Percentiles rank a stretch among this genome's conserved stretches.
Evolutionary conservation across 2,113 vertebrate genomes (phyloP).

Genomic region (Paracanthobrama guichenoti): DNA sequence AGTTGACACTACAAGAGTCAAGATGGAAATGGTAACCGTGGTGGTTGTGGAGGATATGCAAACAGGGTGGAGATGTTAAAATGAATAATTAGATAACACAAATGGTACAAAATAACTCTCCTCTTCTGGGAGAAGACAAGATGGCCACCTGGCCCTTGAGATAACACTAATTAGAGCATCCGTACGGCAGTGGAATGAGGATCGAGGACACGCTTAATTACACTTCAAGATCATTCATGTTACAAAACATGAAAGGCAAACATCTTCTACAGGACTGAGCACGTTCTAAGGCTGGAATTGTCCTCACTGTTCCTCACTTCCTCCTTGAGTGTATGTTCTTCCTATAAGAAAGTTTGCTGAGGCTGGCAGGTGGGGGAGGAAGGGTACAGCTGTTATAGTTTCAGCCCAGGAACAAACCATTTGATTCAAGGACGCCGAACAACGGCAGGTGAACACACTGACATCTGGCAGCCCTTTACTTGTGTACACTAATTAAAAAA

Average conservation of each 20-base stretch:
- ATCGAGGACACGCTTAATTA: conserved; percentile 47
- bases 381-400: conserved; percentile 32
- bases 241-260: conserved; percentile 12
- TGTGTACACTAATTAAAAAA: conserved; percentile 59
- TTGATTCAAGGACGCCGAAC: conserved; percentile 52
- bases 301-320: background rate
- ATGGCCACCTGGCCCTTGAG: conserved; percentile 51
- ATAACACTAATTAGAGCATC: conserved; percentile 41
- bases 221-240: conserved; percentile 33
- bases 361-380: conserved; percentile 1
- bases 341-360: background rate
- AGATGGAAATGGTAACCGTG: conserved; percentile 53
- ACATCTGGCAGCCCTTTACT: conserved; percentile 57
- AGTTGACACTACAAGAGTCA: conserved; percentile 47
- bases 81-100: conserved; percentile 44
- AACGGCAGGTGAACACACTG: conserved; percentile 34
- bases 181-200: background rate
- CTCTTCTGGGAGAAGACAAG: conserved; percentile 41
- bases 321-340: background rate
- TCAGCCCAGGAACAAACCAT: conserved; percentile 27
- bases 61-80: conserved; percentile 45
- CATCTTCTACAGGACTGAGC: conserved; percentile 26
- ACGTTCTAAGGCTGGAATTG: background rate
- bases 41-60: conserved; percentile 1
- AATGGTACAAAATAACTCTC: conserved; percentile 36